A percentile compares a stretch with the other conserved stretches of the same genome.
phyloP scores from a whole-genome alignment of 1,140 invertebrate genomes.

The Araneus ventricosus region DNA sequence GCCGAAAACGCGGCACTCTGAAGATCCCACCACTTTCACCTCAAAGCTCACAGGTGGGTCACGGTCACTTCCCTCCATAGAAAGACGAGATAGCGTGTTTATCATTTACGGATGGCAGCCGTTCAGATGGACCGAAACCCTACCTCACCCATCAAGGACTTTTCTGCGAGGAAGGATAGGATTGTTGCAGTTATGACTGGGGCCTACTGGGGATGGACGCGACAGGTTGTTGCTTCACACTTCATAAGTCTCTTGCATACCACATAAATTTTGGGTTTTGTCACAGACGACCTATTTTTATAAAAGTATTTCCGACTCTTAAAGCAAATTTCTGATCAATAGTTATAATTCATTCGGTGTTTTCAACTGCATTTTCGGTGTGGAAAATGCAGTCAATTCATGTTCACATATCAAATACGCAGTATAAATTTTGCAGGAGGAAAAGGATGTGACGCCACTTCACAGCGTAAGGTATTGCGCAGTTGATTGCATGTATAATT shows the following conservation, averaged over 20 bases:
- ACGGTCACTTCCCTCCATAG: neutral
- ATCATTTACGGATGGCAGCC: conserved; percentile 48
- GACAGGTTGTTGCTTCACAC: neutral
- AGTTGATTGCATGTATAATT: too few species aligned
- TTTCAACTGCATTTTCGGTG: too few species aligned
- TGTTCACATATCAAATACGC: too few species aligned
- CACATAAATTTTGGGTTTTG: neutral
- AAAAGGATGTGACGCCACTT: too few species aligned
- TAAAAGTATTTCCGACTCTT: too few species aligned
- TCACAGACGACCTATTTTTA: too few species aligned
- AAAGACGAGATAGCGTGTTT: conserved; percentile 25
- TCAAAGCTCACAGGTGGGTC: conserved; percentile 32
- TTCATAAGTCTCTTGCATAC: neutral
- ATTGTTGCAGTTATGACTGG: too few species aligned
- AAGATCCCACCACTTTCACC: conserved; percentile 43
- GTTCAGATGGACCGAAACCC: conserved; percentile 39
- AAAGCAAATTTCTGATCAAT: too few species aligned
- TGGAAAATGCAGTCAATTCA: too few species aligned
- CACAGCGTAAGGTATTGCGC: too few species aligned
- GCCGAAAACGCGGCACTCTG: neutral
- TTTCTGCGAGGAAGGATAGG: neutral
- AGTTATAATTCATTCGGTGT: too few species aligned
- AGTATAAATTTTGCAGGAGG: too few species aligned
- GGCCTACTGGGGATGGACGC: neutral
- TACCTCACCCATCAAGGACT: conserved; percentile 2